Conservation (phyloP, 2,113 vertebrate genomes). For the Tichodroma muraria region DNA sequence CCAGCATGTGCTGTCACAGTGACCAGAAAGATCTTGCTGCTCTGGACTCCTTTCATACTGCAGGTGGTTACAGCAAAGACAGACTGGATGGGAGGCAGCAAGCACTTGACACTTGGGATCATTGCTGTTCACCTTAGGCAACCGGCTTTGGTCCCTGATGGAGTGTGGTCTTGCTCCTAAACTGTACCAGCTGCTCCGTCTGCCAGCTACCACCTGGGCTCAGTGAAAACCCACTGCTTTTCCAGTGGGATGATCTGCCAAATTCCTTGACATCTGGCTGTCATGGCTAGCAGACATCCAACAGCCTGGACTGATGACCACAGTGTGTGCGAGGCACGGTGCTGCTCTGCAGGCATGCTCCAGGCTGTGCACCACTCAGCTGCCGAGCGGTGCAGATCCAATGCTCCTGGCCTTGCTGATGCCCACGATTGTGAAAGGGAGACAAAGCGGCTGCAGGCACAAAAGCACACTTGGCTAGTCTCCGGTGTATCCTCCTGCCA, state of each 20-base stretch:
- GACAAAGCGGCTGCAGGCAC: background rate
- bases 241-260: background rate
- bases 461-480: background rate
- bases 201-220: background rate
- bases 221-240: background rate
- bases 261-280: background rate
- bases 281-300: background rate
- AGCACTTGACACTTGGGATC: background rate
- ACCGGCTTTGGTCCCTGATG: background rate
- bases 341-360: background rate
- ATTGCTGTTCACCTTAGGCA: background rate
- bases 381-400: background rate
- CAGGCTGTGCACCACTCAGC: background rate
- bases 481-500: background rate
- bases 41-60: background rate
- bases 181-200: background rate
- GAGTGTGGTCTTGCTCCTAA: accelerated
- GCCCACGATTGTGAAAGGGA: background rate
- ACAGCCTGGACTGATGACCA: background rate
- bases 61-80: background rate
- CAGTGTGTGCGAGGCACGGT: accelerated
- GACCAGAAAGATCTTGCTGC: background rate
- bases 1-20: background rate
- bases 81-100: background rate
- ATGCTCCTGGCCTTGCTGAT: background rate